Conservation (phyloP, 2,888 invertebrate species). For the Rhodophaea formosa region DNA sequence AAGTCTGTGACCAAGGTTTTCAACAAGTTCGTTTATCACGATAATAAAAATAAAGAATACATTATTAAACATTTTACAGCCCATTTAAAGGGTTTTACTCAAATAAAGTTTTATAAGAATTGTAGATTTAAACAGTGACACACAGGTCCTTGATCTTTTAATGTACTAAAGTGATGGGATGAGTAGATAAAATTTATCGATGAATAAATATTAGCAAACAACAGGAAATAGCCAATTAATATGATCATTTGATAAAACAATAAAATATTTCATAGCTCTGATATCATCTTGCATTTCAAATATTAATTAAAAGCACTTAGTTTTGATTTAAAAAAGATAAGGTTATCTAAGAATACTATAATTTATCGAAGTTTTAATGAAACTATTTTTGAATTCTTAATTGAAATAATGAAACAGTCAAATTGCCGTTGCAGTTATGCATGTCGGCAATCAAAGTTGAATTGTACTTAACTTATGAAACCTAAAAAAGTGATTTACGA, state of each 20-base stretch:
- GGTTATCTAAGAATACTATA: too few relatives aligned
- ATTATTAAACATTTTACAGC: too few relatives aligned
- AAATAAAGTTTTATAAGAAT: slow-evolving; percentile 20
- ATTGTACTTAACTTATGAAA: background rate
- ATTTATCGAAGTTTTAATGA: background rate
- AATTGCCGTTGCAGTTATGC: background rate
- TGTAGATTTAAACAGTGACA: slow-evolving; percentile 3
- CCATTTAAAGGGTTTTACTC: background rate
- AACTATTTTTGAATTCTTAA: background rate
- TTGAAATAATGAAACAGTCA: background rate
- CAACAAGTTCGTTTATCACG: too few relatives aligned
- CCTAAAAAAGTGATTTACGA: too few relatives aligned
- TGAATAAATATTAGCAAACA: background rate
- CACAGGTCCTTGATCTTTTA: slow-evolving; percentile 22
- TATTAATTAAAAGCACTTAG: too few relatives aligned
- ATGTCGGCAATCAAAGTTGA: background rate
- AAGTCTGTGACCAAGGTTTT: too few relatives aligned
- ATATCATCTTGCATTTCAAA: too few relatives aligned
- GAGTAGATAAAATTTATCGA: slow-evolving; percentile 14
- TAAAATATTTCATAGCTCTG: too few relatives aligned
- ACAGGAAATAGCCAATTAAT: background rate
- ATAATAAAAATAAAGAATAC: background rate
- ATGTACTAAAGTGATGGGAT: slow-evolving; percentile 20
- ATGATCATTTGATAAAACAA: too few relatives aligned
- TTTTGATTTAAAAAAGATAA: too few relatives aligned